A percentile compares a stretch with the other conserved stretches of the same genome.
These are phyloP conservation scores for Orthochromis malagaraziensis DNA, from an alignment of 2,113 vertebrate species.

Conservation along the genomic window DNA sequence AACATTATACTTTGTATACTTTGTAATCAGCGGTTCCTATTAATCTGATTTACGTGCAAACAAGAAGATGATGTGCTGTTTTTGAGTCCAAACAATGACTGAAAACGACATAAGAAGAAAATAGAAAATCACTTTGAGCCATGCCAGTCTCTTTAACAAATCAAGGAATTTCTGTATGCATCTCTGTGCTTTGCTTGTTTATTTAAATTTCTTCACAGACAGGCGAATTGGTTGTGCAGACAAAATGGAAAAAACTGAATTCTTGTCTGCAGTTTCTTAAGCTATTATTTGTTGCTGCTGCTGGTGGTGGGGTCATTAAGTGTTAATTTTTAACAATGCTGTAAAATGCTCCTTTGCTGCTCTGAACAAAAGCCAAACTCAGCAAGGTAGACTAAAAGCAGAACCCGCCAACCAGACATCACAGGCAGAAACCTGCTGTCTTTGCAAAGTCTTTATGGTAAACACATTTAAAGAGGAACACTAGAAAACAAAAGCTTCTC, in stretches of 20 bases:
- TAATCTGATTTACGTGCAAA: not conserved
- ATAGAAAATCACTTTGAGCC: not conserved
- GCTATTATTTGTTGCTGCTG: not conserved
- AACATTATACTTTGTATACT: not conserved
- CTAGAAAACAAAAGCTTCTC: not conserved
- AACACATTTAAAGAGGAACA: slow-evolving; percentile 53
- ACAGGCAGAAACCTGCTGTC: slow-evolving; percentile 50
- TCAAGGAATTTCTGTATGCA: not conserved
- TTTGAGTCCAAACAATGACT: not conserved
- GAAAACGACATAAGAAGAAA: rapidly evolving
- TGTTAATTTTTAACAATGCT: not conserved
- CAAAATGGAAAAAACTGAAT: not conserved
- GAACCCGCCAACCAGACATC: slow-evolving; percentile 13
- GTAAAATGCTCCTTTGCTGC: not conserved
- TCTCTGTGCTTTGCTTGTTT: not conserved
- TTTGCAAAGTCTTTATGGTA: slow-evolving; percentile 42
- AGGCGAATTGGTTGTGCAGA: not conserved
- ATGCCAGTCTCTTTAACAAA: not conserved
- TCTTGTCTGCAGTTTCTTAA: not conserved
- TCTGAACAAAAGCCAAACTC: slow-evolving; percentile 9
- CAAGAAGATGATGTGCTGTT: not conserved
- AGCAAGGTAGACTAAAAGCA: slow-evolving; percentile 34
- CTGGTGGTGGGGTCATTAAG: not conserved
- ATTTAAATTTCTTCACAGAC: not conserved
- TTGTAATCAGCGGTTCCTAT: not conserved